Base-by-base conservation (phyloP, 2,113 vertebrate genomes). In the Lucifuga dentata region DNA sequence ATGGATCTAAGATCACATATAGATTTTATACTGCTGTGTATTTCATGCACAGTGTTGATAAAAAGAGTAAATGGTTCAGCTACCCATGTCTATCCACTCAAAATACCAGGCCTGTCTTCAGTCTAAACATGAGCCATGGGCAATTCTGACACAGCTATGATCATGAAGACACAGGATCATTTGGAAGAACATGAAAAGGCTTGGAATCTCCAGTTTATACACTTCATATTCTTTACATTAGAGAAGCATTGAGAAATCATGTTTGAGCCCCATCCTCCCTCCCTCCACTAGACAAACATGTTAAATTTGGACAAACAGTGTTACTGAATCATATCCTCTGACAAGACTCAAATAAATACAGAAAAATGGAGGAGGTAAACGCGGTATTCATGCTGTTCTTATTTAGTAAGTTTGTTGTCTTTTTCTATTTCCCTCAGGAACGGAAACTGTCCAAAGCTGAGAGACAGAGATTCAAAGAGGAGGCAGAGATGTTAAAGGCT, bases 401-500 rank as follows among this genome's bases (percentile, higher is more conserved):
- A 10, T 43, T 17, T 5, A 43, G 3, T 35, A 17, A 24, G 10
- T n/a, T 1, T 23, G 26, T 6, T 48, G 2, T 68, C 17, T 70
- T 56, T 40, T 3, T 73, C 11, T 2, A 3, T 76, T 55, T 61
- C 32, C 33, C 12, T 0, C 20, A 99, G 98, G 98, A 99, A 80
- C 93, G 96, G 61, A 99, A 99, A 81, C 93, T 99, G 69, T 96
- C 96, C 40, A 98, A 98, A 90, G 91, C 90, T 5, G 98, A 99
- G 89, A 89, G 98, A 39, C 97, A 99, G 84, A 89, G 97, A 24
- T 99, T 99, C 91, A 98, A 98, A 80, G 98, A 99, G 77, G 98
- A 99, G 87, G 98, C 97, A 0, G 98, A 98, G 76, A 99, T 99
- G 98, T 76, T 99, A 41, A 98, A 99, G 87, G 97, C 95, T 49